Evolutionary conservation across 2,113 vertebrate genomes (phyloP), one percentile per base, ranked within the genome.

Genomic region (Mandrillus leucophaeus): DNA sequence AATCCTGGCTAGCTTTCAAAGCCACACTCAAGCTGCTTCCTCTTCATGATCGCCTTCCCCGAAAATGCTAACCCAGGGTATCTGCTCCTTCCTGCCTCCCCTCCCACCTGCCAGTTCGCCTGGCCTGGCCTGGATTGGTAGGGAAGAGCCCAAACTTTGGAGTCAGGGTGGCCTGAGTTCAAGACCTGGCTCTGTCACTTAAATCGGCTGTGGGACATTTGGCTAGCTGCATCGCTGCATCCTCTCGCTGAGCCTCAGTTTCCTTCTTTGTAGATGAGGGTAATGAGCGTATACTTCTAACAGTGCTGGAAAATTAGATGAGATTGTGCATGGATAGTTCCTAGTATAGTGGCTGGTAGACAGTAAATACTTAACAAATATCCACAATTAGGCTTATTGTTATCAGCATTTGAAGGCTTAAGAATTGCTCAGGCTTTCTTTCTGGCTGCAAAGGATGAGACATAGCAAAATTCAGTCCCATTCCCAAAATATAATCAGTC

Each of bases 401-500:
- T n/a, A 50, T 45, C 32, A 66, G 88, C 61, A 61, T 73, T 82
- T 32, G 61, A 85, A 78, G 75, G 22, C 86, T 84, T 57, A 75
- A 50, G 81, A n/a, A 75, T 20, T 68, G 88, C 35, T 83, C 83
- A 59, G 61, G 87, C 48, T 75, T 78, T 95, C 6, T 5, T 52
- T 90, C 50, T 88, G 38, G 13, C 27, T 91, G 78, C 59, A 83
- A 91, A 61, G 66, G 57, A 50, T 64, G 79, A 78, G 22, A 87
- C 61, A 45, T 6, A 79, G 55, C 35, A 88, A 52, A 75, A 52
- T 73, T 76, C 14, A 76, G 75, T 66, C 66, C 87, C 30, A 32
- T 72, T 96, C 78, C 72, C 68, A 72, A 96, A 91, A 78, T 50
- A 25, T 20, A 80, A 80, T 93, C 94, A 89, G 79, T 52, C 27